Conservation (phyloP, 2,888 invertebrate species). For the Tubulanus polymorphus region DNA sequence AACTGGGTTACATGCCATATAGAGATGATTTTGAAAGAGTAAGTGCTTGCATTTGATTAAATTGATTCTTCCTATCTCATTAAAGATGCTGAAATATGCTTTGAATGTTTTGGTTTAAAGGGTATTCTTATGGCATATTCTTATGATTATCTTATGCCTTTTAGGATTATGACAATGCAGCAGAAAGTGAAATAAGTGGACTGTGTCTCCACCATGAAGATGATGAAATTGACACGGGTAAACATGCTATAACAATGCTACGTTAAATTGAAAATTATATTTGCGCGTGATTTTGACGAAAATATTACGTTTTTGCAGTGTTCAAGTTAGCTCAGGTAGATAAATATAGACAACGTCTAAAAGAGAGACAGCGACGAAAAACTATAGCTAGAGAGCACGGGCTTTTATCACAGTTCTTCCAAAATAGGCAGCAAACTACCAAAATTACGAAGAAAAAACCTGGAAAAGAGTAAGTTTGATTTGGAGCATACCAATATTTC, state of each 20-base stretch:
- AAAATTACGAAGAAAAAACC: constrained; percentile 64
- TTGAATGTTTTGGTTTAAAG: neutral
- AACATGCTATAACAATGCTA: no score
- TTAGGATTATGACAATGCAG: constrained; percentile 86
- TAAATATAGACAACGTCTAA: constrained; percentile 63
- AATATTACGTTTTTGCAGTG: constrained; percentile 56
- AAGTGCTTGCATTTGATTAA: constrained; percentile 34
- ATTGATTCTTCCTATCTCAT: neutral
- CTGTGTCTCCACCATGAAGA: constrained; percentile 69
- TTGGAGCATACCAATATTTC: neutral
- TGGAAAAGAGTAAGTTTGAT: constrained; percentile 66
- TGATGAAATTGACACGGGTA: constrained; percentile 82
- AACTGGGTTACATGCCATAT: constrained; percentile 90
- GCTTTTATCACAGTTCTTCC: constrained; percentile 62
- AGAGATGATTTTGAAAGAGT: constrained; percentile 94
- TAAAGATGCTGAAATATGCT: no score
- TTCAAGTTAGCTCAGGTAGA: constrained; percentile 88
- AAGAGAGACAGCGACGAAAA: constrained; percentile 82
- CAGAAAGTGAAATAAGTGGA: constrained; percentile 84
- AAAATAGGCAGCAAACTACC: constrained; percentile 54
- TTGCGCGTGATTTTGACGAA: neutral
- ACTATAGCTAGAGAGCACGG: constrained; percentile 86
- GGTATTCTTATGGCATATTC: no score
- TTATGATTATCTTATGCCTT: constrained; percentile 29
- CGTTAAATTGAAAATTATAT: no score